Percentiles rank a stretch among this genome's conserved stretches.
Evolutionary conservation across 2,797 vertebrate species (phyloP).

Genomic region (Thamnophis elegans): DNA sequence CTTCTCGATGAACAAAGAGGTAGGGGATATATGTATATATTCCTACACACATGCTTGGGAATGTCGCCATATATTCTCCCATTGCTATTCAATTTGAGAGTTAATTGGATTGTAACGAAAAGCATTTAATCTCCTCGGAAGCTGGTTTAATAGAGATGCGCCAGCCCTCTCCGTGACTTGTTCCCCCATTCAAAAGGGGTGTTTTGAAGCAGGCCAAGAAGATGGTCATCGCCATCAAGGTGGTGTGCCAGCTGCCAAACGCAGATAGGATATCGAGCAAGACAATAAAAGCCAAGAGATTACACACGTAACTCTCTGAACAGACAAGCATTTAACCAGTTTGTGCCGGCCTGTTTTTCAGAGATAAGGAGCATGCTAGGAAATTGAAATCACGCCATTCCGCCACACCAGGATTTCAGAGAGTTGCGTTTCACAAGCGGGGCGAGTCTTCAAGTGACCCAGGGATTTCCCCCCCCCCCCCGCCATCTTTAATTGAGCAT

Average conservation of each 20-base stretch:
- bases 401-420: background rate
- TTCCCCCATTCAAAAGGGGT: background rate
- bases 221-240: background rate
- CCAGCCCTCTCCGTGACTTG: background rate
- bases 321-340: background rate
- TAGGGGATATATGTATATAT: background rate
- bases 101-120: conserved; percentile 70
- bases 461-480: background rate
- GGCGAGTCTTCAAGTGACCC: background rate
- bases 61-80: background rate
- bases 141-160: conserved; percentile 44
- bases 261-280: conserved; percentile 37
- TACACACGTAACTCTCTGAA: background rate
- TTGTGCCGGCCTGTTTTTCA: conserved; percentile 26
- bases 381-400: background rate
- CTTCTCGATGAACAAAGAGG: background rate
- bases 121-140: conserved; percentile 60
- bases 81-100: conserved; percentile 56
- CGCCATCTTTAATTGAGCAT: background rate
- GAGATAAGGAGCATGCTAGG: conserved; percentile 52
- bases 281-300: conserved; percentile 54
- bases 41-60: background rate
- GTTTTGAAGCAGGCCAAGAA: background rate
- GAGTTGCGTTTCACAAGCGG: background rate
- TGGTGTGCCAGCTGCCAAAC: conserved; percentile 28